phyloP scores from a whole-genome alignment of 2,888 invertebrate species.

The Loripinus fragilis region DNA sequence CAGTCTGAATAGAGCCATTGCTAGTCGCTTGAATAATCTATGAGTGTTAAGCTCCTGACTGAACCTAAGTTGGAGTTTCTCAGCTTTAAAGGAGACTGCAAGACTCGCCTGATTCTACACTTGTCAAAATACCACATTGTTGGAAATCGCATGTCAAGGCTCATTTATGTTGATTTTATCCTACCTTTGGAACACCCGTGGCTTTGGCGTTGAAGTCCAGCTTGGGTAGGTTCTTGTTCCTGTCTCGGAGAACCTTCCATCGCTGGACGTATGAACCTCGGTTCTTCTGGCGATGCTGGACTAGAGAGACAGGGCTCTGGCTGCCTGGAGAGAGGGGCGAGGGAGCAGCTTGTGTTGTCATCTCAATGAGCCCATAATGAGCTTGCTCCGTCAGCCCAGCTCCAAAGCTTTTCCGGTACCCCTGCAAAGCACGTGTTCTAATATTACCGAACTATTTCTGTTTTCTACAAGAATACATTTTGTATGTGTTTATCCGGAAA shows the following conservation, averaged over 20 bases:
- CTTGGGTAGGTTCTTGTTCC: slow-evolving; percentile 65
- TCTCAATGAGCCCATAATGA: slow-evolving; percentile 12
- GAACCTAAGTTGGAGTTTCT: no score
- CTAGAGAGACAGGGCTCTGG: slow-evolving; percentile 40
- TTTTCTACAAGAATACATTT: no score
- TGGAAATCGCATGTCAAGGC: no score
- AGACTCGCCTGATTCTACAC: no score
- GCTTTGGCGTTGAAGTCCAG: slow-evolving; percentile 63
- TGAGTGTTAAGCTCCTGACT: no score
- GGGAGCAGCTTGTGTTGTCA: slow-evolving; percentile 24
- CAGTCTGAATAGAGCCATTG: no score
- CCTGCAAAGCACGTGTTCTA: slow-evolving; percentile 28
- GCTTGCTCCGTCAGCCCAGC: slow-evolving; percentile 24
- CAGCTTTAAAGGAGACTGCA: no score
- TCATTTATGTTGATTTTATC: no score
- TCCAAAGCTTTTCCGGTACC: slow-evolving; percentile 29
- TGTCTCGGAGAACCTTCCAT: slow-evolving; percentile 63
- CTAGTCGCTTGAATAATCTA: no score
- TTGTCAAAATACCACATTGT: no score
- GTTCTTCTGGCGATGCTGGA: slow-evolving; percentile 53
- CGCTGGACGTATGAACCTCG: slow-evolving; percentile 63
- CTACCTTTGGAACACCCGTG: slow-evolving; percentile 59
- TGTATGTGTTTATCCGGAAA: no score
- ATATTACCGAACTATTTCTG: no score
- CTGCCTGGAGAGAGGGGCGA: slow-evolving; percentile 37